These are phyloP conservation scores for Argopecten irradians DNA, from an alignment of 1,140 invertebrate genomes.

Conservation along the genomic window DNA sequence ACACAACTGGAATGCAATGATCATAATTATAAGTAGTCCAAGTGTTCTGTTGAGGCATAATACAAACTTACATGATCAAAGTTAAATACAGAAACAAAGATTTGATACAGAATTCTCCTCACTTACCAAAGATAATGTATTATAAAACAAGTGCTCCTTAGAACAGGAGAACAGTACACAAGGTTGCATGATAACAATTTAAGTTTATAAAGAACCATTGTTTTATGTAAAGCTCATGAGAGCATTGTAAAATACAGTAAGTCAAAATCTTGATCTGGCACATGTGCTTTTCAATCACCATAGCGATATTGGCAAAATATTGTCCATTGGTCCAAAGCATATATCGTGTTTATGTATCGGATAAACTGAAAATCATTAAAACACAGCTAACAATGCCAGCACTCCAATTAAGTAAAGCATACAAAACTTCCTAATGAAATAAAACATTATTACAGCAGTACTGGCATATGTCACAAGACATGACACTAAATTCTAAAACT, in stretches of 20 bases:
- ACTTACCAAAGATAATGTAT: too few species aligned
- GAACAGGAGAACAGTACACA: too few species aligned
- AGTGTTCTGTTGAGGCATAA: background rate
- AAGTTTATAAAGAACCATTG: too few species aligned
- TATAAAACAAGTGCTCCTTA: too few species aligned
- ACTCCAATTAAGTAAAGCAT: background rate
- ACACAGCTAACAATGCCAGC: background rate
- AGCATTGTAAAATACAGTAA: too few species aligned
- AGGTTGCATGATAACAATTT: too few species aligned
- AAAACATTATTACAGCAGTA: background rate
- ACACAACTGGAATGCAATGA: background rate
- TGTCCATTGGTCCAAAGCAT: background rate
- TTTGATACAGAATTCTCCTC: background rate
- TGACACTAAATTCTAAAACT: background rate
- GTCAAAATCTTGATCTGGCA: too few species aligned
- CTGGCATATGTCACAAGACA: background rate
- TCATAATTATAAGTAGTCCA: background rate
- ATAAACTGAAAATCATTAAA: background rate
- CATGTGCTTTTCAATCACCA: background rate
- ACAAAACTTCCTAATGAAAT: background rate
- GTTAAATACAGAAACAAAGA: background rate
- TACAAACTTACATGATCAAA: background rate
- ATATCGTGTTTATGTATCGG: background rate
- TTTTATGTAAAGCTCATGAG: too few species aligned
- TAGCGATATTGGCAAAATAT: background rate